Evolutionary conservation across 1,140 invertebrate genomes (phyloP).

Genomic region (Spodoptera frugiperda): DNA sequence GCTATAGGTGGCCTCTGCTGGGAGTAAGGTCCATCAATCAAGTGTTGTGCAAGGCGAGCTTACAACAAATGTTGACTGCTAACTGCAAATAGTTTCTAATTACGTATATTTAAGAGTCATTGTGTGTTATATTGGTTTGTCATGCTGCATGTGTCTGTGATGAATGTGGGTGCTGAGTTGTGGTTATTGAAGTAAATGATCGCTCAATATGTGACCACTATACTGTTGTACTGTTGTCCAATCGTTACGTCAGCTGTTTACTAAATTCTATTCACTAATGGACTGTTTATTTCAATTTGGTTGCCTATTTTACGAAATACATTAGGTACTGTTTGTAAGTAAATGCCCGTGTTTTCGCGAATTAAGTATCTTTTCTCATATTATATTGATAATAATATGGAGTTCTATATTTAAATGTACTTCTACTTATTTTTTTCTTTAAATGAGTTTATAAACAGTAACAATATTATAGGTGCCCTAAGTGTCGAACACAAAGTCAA

Average conservation of each 20-base stretch:
- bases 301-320: too few relatives aligned
- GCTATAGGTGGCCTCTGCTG: conserved; percentile 58
- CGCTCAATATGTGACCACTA: background rate
- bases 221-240: too few relatives aligned
- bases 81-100: conserved; percentile 80
- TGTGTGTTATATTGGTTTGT: conserved; percentile 62
- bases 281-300: too few relatives aligned
- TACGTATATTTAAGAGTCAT: conserved; percentile 81
- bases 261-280: too few relatives aligned
- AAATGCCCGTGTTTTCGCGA: too few relatives aligned
- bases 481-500: conserved; percentile 22
- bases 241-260: background rate
- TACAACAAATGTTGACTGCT: conserved; percentile 74
- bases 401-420: too few relatives aligned
- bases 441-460: too few relatives aligned
- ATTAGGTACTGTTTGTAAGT: too few relatives aligned
- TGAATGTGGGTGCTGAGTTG: conserved; percentile 51
- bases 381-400: too few relatives aligned
- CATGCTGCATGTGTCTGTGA: conserved; percentile 62
- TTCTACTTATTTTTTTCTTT: too few relatives aligned
- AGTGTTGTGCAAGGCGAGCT: conserved; percentile 74
- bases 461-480: background rate
- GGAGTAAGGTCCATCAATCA: conserved; percentile 75
- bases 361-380: too few relatives aligned
- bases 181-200: conserved; percentile 23